A percentile compares a stretch with the other conserved stretches of the same genome.
phyloP scores from a whole-genome alignment of 2,888 invertebrate genomes.

The Mesoligia furuncula region DNA sequence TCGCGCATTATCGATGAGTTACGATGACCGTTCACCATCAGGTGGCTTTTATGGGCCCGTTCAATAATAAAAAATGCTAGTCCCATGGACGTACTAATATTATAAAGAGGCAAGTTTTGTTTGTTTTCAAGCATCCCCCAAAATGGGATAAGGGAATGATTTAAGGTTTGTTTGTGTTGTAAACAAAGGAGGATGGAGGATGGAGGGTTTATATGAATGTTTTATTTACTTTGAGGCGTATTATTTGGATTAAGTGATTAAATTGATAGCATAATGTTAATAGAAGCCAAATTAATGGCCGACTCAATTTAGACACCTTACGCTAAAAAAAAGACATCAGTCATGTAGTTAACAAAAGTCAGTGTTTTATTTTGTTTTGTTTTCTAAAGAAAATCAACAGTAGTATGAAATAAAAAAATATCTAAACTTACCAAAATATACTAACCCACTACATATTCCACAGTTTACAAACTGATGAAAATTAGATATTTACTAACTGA shows the following conservation, averaged over 20 bases:
- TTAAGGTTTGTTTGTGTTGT: conserved; percentile 36
- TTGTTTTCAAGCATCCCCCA: conserved; percentile 33
- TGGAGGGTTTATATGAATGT: neutral
- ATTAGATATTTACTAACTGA: too few species aligned
- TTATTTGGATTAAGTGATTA: neutral
- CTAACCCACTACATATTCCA: too few species aligned
- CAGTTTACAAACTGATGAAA: too few species aligned
- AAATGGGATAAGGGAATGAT: conserved; percentile 33
- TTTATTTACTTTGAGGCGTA: neutral
- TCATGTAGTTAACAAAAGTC: too few species aligned
- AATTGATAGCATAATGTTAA: neutral
- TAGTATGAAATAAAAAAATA: too few species aligned
- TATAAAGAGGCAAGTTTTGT: conserved; percentile 56
- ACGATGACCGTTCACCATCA: conserved; percentile 67
- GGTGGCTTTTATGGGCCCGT: conserved; percentile 66
- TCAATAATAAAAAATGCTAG: conserved; percentile 64
- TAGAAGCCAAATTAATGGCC: neutral
- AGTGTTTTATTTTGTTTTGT: too few species aligned
- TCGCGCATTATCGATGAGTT: conserved; percentile 68
- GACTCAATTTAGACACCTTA: neutral
- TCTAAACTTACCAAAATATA: too few species aligned
- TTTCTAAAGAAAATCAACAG: too few species aligned
- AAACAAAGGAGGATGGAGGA: conserved; percentile 11
- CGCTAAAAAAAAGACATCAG: too few species aligned
- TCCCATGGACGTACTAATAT: conserved; percentile 37